These are phyloP conservation scores for Arvicanthis niloticus DNA, from an alignment of 2,113 vertebrate species.

Conservation along the genomic window DNA sequence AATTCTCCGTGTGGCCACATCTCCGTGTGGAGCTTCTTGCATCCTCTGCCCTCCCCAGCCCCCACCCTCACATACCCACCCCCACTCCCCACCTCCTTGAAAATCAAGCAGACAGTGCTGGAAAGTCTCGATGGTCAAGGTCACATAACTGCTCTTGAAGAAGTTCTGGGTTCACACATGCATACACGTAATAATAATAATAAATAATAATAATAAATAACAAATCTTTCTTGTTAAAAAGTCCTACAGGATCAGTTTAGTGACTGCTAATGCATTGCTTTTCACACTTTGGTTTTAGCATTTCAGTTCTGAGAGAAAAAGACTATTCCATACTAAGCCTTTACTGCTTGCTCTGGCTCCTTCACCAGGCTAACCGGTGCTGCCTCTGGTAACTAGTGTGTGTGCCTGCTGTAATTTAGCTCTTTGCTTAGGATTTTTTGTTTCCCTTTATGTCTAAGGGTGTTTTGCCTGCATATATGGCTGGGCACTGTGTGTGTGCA, in stretches of 20 bases:
- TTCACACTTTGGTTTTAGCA: neutral
- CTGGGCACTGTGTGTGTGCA: neutral
- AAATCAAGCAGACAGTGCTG: neutral
- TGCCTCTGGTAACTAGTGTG: neutral
- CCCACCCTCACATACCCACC: no score
- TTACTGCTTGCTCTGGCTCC: neutral
- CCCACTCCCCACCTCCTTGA: no score
- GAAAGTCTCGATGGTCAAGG: neutral
- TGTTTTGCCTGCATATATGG: neutral
- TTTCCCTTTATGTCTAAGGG: neutral
- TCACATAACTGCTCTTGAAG: neutral
- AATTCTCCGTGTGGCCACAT: neutral
- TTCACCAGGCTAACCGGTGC: neutral
- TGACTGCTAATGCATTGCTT: neutral
- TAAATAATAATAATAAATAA: neutral
- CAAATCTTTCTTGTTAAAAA: neutral
- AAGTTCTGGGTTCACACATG: neutral
- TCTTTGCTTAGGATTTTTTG: neutral
- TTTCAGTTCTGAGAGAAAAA: neutral
- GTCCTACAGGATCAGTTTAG: no score
- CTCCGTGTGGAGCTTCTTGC: neutral
- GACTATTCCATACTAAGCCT: neutral
- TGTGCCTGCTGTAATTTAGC: neutral
- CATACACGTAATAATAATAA: no score
- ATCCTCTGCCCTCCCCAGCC: no score